phyloP scores from a whole-genome alignment of 2,113 vertebrate genomes.

The Dascyllus trimaculatus region DNA sequence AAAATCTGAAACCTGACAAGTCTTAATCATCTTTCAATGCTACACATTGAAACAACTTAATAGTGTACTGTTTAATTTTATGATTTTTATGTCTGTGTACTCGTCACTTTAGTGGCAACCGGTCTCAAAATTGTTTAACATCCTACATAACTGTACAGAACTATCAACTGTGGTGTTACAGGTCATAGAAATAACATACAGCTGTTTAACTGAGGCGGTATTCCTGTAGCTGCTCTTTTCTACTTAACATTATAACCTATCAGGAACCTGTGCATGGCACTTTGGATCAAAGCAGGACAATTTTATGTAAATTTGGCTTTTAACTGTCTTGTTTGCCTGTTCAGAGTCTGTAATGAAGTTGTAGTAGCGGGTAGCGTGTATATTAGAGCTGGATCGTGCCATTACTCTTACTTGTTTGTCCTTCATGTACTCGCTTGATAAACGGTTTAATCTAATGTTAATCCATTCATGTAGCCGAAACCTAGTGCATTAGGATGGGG shows the following conservation, averaged over 20 bases:
- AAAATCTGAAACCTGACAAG: not conserved
- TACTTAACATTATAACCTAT: conserved; percentile 43
- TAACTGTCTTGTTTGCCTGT: conserved; percentile 36
- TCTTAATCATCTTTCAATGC: not conserved
- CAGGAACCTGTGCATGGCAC: conserved; percentile 66
- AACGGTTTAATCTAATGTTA: conserved; percentile 1
- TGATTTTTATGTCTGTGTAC: no score
- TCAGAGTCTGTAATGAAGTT: conserved; percentile 43
- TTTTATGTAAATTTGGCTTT: conserved; percentile 35
- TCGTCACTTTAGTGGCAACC: no score
- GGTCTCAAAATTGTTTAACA: no score
- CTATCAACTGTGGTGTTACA: no score
- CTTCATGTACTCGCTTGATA: not conserved
- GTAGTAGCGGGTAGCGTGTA: conserved; percentile 13
- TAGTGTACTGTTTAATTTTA: no score
- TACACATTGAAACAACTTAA: no score
- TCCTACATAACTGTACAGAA: not conserved
- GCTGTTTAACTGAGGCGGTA: conserved; percentile 30
- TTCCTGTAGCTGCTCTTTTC: conserved; percentile 73
- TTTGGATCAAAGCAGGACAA: conserved; percentile 60
- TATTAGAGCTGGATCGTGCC: conserved; percentile 12
- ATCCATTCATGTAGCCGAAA: conserved; percentile 23
- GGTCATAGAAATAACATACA: conserved; percentile 22
- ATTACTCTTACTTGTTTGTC: not conserved
- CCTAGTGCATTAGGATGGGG: conserved; percentile 6